Conservation (phyloP, 2,888 invertebrate species). For the Drosophila histrio region DNA sequence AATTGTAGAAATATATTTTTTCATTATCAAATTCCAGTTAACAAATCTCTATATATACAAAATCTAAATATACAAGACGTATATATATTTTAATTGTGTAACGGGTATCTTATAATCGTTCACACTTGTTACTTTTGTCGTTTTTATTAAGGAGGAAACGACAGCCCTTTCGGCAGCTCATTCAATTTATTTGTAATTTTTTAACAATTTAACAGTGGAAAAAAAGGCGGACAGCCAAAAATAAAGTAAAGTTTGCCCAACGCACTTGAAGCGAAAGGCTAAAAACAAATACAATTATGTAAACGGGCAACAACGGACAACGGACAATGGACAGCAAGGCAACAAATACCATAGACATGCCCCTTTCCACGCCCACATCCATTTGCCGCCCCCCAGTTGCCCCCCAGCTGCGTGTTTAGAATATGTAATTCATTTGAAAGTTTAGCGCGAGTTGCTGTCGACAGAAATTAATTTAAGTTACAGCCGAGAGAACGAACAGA, state of each 20-base stretch:
- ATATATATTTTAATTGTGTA: not conserved
- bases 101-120: not conserved
- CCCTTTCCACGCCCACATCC: conserved; percentile 1
- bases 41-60: too few species aligned
- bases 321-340: conserved; percentile 5
- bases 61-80: too few species aligned
- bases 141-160: conserved; percentile 10
- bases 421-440: conserved; percentile 76
- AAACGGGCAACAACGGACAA: conserved; percentile 24
- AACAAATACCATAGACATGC: conserved; percentile 29
- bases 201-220: conserved; percentile 73
- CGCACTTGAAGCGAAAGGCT: conserved; percentile 35
- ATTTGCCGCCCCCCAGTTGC: not conserved
- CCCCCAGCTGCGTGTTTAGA: conserved; percentile 61
- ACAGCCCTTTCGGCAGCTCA: conserved; percentile 42
- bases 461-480: conserved; percentile 72
- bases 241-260: conserved; percentile 30
- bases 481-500: not conserved
- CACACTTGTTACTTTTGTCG: not conserved
- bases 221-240: conserved; percentile 19
- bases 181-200: conserved; percentile 79
- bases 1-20: too few species aligned
- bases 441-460: conserved; percentile 56
- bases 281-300: conserved; percentile 76
- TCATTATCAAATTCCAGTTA: too few species aligned